Evolutionary conservation across 1,140 invertebrate genomes (phyloP).

Genomic region (Camponotus pennsylvanicus): DNA sequence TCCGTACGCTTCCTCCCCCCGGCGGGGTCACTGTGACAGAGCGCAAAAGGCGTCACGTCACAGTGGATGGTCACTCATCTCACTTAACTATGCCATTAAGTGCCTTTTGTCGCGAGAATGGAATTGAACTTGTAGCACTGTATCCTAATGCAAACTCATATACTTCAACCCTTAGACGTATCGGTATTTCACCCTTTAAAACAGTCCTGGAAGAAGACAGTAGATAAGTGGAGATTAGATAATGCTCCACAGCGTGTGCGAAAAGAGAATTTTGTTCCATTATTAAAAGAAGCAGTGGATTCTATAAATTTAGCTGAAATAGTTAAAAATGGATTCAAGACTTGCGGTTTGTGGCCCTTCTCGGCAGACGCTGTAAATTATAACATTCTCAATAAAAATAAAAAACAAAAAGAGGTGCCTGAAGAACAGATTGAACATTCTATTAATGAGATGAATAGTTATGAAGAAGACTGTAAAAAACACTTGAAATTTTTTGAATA

Average conservation of each 20-base stretch:
- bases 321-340: neutral
- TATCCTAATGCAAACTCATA: conserved; percentile 79
- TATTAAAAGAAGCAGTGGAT: neutral
- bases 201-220: neutral
- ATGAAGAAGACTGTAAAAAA: neutral
- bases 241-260: neutral
- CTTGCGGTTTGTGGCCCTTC: neutral
- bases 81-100: conserved; percentile 75
- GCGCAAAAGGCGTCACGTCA: too few species aligned
- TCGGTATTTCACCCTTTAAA: conserved; percentile 76
- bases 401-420: neutral
- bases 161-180: conserved; percentile 80
- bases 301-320: neutral
- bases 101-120: conserved; percentile 75
- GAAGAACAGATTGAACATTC: neutral
- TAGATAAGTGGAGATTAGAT: neutral
- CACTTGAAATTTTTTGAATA: neutral
- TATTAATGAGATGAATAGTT: neutral
- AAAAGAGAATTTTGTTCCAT: neutral
- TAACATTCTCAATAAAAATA: neutral
- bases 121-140: conserved; percentile 76
- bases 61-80: conserved; percentile 81
- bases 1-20: too few species aligned
- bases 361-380: neutral
- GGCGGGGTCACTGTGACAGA: too few species aligned